A percentile compares a stretch with the other conserved stretches of the same genome.
Conservation (phyloP, 2,113 vertebrate genomes). For the Ovis aries region DNA sequence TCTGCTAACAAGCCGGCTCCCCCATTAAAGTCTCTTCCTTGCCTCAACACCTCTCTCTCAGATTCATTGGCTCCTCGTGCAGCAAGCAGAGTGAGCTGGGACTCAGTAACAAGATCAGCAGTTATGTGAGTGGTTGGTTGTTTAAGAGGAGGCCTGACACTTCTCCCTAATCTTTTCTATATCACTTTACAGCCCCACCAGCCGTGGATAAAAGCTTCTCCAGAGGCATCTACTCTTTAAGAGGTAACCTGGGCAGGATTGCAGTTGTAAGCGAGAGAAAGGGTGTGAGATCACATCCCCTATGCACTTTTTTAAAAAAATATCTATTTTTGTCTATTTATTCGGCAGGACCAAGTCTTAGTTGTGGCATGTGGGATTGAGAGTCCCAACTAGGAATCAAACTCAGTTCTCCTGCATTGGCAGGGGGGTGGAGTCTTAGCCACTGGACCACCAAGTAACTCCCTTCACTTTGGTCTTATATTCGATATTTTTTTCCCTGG, state of each 20-base stretch:
- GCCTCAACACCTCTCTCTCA: background rate
- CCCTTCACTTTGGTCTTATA: background rate
- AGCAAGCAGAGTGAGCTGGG: background rate
- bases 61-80: accelerated
- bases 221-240: background rate
- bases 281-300: background rate
- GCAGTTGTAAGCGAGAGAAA: background rate
- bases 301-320: background rate
- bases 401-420: background rate
- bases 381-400: background rate
- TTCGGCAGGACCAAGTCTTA: background rate
- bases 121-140: background rate
- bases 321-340: background rate
- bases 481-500: background rate
- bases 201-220: background rate
- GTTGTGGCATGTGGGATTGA: background rate
- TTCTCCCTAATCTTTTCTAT: background rate
- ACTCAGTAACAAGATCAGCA: accelerated
- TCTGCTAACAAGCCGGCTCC: background rate
- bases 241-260: background rate
- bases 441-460: background rate
- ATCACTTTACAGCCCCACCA: background rate
- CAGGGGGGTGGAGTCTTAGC: background rate
- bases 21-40: background rate
- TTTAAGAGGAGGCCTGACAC: too few relatives aligned